A percentile compares a stretch with the other conserved stretches of the same genome.
phyloP scores from a whole-genome alignment of 2,888 invertebrate genomes.

The Drosophila cognata region DNA sequence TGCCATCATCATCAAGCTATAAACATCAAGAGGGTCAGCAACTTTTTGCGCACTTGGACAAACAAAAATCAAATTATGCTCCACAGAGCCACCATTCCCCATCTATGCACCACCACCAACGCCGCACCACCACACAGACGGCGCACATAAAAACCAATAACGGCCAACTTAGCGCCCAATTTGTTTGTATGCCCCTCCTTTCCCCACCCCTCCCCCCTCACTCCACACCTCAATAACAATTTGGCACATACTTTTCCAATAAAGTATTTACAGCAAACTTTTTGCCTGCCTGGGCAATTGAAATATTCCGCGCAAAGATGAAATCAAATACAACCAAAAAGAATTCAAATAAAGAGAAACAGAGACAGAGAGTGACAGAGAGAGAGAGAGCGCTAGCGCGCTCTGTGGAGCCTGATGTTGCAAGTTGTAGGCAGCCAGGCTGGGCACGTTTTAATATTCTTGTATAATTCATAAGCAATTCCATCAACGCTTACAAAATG shows the following conservation, averaged over 20 bases:
- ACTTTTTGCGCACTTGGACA: conserved; percentile 52
- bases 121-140: conserved; percentile 24
- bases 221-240: conserved; percentile 68
- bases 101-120: background rate
- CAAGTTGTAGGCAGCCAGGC: conserved; percentile 34
- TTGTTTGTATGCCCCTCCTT: conserved; percentile 61
- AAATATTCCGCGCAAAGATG: conserved; percentile 65
- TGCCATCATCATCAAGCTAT: conserved; percentile 67
- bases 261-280: conserved; percentile 73
- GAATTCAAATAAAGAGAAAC: conserved; percentile 1
- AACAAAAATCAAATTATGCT: conserved; percentile 66
- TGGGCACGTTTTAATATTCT: conserved; percentile 79
- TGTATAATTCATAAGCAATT: conserved; percentile 85
- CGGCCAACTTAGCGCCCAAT: conserved; percentile 80
- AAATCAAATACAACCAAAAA: conserved; percentile 53
- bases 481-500: conserved; percentile 81
- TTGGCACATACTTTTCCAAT: conserved; percentile 81
- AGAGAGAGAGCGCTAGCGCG: background rate
- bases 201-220: background rate
- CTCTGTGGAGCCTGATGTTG: conserved; percentile 32
- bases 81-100: conserved; percentile 3
- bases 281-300: conserved; percentile 64
- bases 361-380: background rate
- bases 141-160: conserved; percentile 72
- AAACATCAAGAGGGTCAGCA: conserved; percentile 66